Base-by-base conservation (phyloP, 1,140 invertebrate genomes). In the Apis laboriosa region DNA sequence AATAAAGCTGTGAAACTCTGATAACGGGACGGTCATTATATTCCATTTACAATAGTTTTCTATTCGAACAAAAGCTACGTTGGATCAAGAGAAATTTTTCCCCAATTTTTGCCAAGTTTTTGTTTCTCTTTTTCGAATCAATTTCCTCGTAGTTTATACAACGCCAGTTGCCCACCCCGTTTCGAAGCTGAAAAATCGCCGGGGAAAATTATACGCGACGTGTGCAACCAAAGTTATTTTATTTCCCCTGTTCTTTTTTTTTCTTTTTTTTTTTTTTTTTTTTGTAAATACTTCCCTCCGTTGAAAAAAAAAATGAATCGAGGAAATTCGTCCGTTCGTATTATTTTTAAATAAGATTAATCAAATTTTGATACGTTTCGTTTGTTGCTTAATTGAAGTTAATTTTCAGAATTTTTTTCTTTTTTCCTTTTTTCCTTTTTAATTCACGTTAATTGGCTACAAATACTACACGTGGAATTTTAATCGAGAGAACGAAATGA, bases 1-100 rank as follows among this genome's bases (percentile, higher is more conserved):
- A 83, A 56, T 64, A 71, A 49, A 68, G 34, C 80, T 82, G 80
- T 53, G 73, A 60, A 83, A 78, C 75, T 78, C 21, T 51, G 80
- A 83, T 78, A 83, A 78, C 80, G 17, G 66, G 63, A 28, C 43
- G 75, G 51, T 56, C 28, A 77, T 55, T 71, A 71, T 64, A 56
- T 71, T 49, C 67, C 49, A 28, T 75, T 53, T 67, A 66, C 71
- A 66, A 75, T 66, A 51, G 60, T 58, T 55, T 67, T 55, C 49
- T 66, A 53, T 56, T 24, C 55, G 43, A 9, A 28, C n/a, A 28
- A 71, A 81, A 64, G n/a, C 70, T 19, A 0, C 17, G 17, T 34
- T 43, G 34, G 24, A 80, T 73, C 49, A 68, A 21, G 12, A 64
- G 51, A 58, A 28, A 66, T 24, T 58, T 67, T 75, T 61, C 28